These are phyloP conservation scores for Siderastrea radians DNA, from an alignment of 92 coral and sea anemone genomes.

Conservation along the genomic window DNA sequence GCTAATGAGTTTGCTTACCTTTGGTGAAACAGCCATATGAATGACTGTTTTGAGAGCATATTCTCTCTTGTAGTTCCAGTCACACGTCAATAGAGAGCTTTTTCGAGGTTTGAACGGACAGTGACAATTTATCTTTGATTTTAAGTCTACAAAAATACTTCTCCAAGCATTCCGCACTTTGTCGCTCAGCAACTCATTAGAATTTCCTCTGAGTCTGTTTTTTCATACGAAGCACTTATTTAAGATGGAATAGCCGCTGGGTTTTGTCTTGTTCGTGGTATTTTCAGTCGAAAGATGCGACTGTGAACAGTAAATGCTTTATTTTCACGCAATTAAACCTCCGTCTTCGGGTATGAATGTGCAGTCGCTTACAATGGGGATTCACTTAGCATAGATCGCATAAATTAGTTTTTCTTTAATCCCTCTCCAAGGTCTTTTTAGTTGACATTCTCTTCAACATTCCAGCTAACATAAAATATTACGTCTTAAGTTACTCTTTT, in stretches of 20 bases:
- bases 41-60: not conserved
- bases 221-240: not conserved
- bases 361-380: conserved; percentile 41
- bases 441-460: not conserved
- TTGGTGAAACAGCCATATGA: not conserved
- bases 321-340: not conserved
- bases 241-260: not conserved
- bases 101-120: not conserved
- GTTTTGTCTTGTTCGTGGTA: not conserved
- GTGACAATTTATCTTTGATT: not conserved
- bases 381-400: conserved; percentile 23
- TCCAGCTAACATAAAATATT: not conserved
- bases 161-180: not conserved
- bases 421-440: not conserved
- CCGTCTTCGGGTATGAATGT: not conserved
- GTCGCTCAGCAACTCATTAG: conserved; percentile 5
- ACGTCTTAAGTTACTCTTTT: not conserved
- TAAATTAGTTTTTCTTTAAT: conserved; percentile 12
- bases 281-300: conserved; percentile 1
- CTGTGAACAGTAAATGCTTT: not conserved
- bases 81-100: not conserved
- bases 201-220: conserved; percentile 18
- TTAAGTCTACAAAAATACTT: not conserved
- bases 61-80: not conserved
- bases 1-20: not conserved